A percentile compares a stretch with the other conserved stretches of the same genome.
phyloP scores from a whole-genome alignment of 2,797 vertebrate genomes.

The Rhinatrema bivittatum region DNA sequence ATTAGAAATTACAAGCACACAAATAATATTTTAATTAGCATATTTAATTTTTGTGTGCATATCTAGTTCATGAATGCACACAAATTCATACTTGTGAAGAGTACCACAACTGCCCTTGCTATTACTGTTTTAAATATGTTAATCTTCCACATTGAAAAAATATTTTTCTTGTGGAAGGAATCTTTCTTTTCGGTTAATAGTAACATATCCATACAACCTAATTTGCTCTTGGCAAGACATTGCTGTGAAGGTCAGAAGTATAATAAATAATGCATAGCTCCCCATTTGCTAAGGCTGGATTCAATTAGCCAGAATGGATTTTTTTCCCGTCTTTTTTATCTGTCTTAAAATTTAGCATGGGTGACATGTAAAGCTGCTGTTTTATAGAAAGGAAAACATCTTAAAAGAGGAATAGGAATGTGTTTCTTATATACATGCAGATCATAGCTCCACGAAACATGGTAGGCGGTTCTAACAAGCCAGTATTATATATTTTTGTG shows the following conservation, averaged over 20 bases:
- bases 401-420: no score
- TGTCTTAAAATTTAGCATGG: not conserved
- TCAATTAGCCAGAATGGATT: slow-evolving; percentile 3
- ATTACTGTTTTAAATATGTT: slow-evolving; percentile 14
- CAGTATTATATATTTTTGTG: no score
- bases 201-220: slow-evolving; percentile 35
- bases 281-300: slow-evolving; percentile 15
- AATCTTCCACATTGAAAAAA: slow-evolving; percentile 11
- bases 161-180: slow-evolving; percentile 10
- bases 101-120: no score
- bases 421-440: no score
- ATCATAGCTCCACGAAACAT: no score
- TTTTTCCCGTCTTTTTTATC: slow-evolving; percentile 1
- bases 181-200: slow-evolving; percentile 6
- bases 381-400: slow-evolving; percentile 7
- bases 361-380: not conserved
- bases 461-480: no score
- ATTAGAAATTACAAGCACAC: no score
- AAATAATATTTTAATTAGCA: no score
- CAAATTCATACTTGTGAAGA: no score
- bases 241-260: slow-evolving; percentile 24
- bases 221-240: slow-evolving; percentile 46
- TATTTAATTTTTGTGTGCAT: no score
- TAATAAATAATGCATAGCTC: slow-evolving; percentile 26
- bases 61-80: no score